phyloP scores from a whole-genome alignment of 2,113 vertebrate species.

The Sterna hirundo region DNA sequence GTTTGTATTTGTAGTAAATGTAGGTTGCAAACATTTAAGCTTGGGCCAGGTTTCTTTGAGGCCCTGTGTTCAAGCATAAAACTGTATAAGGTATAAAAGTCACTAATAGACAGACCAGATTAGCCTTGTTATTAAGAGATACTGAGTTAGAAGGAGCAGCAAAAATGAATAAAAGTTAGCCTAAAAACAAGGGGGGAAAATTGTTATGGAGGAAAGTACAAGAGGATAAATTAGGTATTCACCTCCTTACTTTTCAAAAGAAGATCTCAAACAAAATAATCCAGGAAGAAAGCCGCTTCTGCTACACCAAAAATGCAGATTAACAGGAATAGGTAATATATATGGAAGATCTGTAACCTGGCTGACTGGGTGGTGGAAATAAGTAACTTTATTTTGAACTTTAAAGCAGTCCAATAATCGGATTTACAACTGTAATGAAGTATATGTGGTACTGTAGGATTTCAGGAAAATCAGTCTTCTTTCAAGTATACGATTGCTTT shows the following conservation, averaged over 20 bases:
- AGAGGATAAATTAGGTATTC: background rate
- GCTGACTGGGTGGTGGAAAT: background rate
- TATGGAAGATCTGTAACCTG: background rate
- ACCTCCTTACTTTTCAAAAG: background rate
- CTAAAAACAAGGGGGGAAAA: background rate
- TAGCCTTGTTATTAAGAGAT: background rate
- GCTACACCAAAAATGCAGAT: background rate
- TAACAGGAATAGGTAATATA: background rate
- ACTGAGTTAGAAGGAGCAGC: background rate
- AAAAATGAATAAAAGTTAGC: background rate
- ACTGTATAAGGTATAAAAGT: background rate
- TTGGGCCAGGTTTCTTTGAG: background rate
- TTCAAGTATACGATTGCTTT: background rate
- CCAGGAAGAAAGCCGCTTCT: background rate
- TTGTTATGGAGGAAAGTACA: background rate
- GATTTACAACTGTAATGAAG: background rate
- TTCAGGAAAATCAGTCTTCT: background rate
- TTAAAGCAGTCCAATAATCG: background rate
- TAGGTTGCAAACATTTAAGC: background rate
- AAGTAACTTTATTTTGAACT: background rate
- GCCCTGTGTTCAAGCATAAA: background rate
- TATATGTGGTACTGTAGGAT: background rate
- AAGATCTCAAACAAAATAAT: background rate
- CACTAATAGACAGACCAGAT: background rate
- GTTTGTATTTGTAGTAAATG: background rate